Percentiles rank a stretch among this genome's conserved stretches.
Evolutionary conservation across 2,888 invertebrate genomes (phyloP).

Genomic region (Gnatocerus cornutus): DNA sequence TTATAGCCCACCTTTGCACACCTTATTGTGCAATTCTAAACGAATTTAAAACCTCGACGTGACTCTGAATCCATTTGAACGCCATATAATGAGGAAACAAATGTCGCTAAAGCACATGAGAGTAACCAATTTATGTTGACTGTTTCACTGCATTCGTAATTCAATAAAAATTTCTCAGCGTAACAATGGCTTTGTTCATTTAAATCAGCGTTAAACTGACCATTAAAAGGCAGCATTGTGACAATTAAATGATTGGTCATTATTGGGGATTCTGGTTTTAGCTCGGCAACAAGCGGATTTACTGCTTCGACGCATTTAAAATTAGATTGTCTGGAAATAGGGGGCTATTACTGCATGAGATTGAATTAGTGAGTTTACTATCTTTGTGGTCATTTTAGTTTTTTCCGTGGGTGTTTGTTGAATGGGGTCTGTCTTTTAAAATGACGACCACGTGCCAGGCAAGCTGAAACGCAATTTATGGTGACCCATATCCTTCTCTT

Average conservation of each 20-base stretch:
- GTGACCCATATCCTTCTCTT: slow-evolving; percentile 6
- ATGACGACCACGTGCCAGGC: slow-evolving; percentile 8
- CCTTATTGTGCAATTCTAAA: slow-evolving; percentile 16
- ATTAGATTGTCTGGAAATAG: slow-evolving; percentile 15
- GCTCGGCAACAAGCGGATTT: slow-evolving; percentile 14
- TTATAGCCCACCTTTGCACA: slow-evolving; percentile 4
- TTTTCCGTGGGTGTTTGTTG: neutral
- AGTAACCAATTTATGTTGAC: slow-evolving; percentile 9
- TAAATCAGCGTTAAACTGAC: slow-evolving; percentile 21
- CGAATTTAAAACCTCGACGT: slow-evolving; percentile 13
- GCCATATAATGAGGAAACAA: slow-evolving; percentile 12
- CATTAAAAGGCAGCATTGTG: slow-evolving; percentile 10
- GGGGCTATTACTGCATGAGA: slow-evolving; percentile 12
- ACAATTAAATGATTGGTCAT: slow-evolving; percentile 4
- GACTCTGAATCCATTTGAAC: slow-evolving; percentile 3
- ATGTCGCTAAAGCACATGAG: neutral
- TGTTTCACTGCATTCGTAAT: slow-evolving; percentile 5
- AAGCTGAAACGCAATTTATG: neutral
- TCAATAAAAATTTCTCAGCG: slow-evolving; percentile 14
- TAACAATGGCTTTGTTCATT: slow-evolving; percentile 13
- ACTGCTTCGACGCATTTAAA: slow-evolving; percentile 12
- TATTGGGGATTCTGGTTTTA: slow-evolving; percentile 11
- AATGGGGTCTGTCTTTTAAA: slow-evolving; percentile 4
- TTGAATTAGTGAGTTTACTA: neutral
- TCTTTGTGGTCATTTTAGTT: neutral